phyloP scores from a whole-genome alignment of 2,113 vertebrate species.

The Peromyscus californicus region DNA sequence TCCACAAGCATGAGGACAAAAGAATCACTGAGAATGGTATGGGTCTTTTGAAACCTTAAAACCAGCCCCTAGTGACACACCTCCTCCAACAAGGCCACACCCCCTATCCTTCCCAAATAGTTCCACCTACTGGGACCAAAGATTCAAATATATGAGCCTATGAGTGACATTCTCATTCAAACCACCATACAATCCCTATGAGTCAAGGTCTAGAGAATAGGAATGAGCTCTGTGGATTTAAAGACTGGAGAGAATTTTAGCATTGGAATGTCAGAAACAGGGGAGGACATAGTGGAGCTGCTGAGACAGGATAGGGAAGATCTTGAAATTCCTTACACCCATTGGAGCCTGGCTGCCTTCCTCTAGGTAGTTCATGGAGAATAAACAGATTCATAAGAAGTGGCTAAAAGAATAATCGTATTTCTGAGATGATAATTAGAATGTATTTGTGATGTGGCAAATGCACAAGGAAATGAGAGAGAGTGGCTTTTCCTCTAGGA shows the following conservation, averaged over 20 bases:
- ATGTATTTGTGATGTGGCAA: neutral
- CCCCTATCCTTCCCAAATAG: neutral
- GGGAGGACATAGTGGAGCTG: neutral
- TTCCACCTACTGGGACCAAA: neutral
- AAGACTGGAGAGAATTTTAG: neutral
- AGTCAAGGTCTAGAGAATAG: no score
- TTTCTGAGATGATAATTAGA: neutral
- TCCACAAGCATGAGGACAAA: neutral
- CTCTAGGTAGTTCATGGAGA: neutral
- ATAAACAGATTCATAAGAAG: neutral
- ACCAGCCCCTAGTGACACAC: neutral
- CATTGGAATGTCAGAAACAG: fast-evolving
- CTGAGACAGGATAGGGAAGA: neutral
- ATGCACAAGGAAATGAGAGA: neutral
- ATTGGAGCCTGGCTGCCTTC: neutral
- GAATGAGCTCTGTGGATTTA: neutral
- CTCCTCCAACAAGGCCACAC: neutral
- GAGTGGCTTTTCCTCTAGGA: neutral
- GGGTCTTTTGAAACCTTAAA: neutral
- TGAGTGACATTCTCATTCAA: neutral
- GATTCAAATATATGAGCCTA: neutral
- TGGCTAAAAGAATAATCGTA: neutral
- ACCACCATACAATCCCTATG: neutral
- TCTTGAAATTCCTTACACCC: neutral
- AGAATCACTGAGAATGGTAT: neutral